A percentile compares a stretch with the other conserved stretches of the same genome.
phyloP scores from a whole-genome alignment of 2,888 invertebrate genomes.

The Nephrotoma flavescens region DNA sequence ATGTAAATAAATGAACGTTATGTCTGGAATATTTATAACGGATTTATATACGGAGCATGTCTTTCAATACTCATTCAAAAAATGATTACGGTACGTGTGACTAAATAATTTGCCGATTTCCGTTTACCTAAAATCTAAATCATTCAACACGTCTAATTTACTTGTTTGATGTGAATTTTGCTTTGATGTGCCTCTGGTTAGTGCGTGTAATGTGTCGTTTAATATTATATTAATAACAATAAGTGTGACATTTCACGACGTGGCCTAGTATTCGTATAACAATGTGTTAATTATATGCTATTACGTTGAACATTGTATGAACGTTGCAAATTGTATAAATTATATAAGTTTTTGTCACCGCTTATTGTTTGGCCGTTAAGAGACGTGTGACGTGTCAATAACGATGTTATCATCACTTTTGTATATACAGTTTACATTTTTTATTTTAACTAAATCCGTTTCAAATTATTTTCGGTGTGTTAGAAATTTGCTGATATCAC shows the following conservation, averaged over 20 bases:
- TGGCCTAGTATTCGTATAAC: neutral
- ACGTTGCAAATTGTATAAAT: neutral
- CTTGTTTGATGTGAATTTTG: neutral
- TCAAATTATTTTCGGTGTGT: neutral
- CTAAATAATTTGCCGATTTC: neutral
- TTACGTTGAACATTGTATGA: neutral
- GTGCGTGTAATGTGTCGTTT: neutral
- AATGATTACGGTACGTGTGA: neutral
- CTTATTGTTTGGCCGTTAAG: neutral
- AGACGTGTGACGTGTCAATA: neutral
- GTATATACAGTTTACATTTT: neutral
- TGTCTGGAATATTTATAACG: neutral
- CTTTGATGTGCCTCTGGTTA: neutral
- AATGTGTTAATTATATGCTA: neutral
- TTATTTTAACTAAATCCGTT: neutral
- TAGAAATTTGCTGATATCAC: neutral
- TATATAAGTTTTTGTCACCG: neutral
- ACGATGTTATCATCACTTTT: neutral
- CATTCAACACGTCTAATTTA: neutral
- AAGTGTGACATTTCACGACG: neutral
- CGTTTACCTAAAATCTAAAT: neutral
- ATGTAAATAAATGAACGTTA: neutral
- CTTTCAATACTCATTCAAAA: neutral
- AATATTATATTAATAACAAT: neutral
- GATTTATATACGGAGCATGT: neutral